Evolutionary conservation across 2,113 vertebrate species (phyloP).

Genomic region (Eudyptes chrysolophus): DNA sequence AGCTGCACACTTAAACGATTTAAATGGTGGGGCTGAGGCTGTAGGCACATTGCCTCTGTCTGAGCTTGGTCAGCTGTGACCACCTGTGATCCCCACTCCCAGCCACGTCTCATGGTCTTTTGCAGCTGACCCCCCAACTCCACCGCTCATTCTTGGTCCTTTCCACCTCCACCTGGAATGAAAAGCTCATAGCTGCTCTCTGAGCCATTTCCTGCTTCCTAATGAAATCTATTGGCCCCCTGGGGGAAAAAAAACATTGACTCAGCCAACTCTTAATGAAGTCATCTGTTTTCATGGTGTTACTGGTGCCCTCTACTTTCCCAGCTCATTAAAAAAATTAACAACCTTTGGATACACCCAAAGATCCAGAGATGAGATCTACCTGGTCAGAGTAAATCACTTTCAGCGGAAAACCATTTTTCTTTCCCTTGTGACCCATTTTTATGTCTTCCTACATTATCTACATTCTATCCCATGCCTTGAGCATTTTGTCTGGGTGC

Average conservation of each 20-base stretch:
- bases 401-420: not conserved
- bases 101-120: not conserved
- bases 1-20: not conserved
- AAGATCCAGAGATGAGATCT: slow-evolving; percentile 26
- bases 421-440: not conserved
- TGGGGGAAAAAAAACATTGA: slow-evolving; percentile 26
- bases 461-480: not conserved
- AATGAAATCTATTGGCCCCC: slow-evolving; percentile 53
- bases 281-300: slow-evolving; percentile 53
- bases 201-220: slow-evolving; percentile 54
- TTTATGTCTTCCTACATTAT: not conserved
- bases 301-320: slow-evolving; percentile 34
- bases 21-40: not conserved
- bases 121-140: not conserved
- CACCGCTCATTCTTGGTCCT: not conserved
- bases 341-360: slow-evolving; percentile 4
- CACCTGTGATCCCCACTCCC: not conserved
- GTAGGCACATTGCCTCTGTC: not conserved
- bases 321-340: slow-evolving; percentile 55
- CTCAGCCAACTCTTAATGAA: slow-evolving; percentile 57
- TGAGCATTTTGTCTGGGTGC: not conserved
- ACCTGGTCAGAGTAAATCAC: not conserved
- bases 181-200: not conserved
- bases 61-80: not conserved
- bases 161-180: not conserved